Evolutionary conservation across 2,888 invertebrate species (phyloP), one percentile per base, ranked within the genome.

Genomic region (Eretmocerus hayati): DNA sequence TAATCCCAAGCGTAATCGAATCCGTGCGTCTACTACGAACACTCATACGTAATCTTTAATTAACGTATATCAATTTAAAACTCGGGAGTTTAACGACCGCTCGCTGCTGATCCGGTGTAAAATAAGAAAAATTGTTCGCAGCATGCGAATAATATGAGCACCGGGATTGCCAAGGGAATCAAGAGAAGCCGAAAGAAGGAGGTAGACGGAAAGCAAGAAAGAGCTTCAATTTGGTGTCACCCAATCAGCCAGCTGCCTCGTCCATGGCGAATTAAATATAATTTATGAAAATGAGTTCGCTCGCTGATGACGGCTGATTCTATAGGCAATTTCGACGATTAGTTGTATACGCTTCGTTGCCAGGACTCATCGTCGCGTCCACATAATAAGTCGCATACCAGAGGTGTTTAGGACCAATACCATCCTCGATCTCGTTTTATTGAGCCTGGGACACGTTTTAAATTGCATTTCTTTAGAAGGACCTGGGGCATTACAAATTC

Each of bases 241-340:
- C 64, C 65, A 63, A 64, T 64, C 65, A 64, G 58, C 62, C 56
- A 53, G 55, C 54, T 55, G 58, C 58, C 55, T 56, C 54, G 48
- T 55, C 60, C 64, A 59, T 66, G 56, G 59, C 63, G 64, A 67
- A 67, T 67, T 66, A 60, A n/a, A 61, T 62, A 65, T 67, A 66
- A 67, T 67, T 68, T 69, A 67, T 68, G 67, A 67, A 67, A 68
- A 68, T 67, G 66, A 67, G 66, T 53, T 53, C 52, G 46, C 52
- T 56, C 63, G 59, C 56, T 56, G 62, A 63, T 63, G 61, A 59
- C 60, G 58, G 55, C 56, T 58, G 62, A 64, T 63, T 26, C 26
- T 9, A 26, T 26, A 11, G 26, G 26, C 26, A 6, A 11, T 9
- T 11, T 26, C 26, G 26, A 26, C 6, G 11, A 26, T 6, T 26